Evolutionary conservation across 2,797 vertebrate species (phyloP), one percentile per base, ranked within the genome.

Genomic region (Chaetophractus vellerosus): DNA sequence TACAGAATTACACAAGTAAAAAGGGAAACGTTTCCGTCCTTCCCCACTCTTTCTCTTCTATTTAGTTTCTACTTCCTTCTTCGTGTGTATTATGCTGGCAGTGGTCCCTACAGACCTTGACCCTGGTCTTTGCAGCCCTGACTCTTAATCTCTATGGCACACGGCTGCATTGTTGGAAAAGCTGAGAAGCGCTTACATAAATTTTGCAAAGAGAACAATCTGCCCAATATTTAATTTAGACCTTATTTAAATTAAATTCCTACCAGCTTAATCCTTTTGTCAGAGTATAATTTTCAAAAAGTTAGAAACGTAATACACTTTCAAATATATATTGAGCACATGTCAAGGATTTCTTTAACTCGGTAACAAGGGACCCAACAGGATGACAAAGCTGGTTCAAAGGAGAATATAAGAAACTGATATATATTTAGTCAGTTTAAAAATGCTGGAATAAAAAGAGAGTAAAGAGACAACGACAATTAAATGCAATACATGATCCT

Each of bases 291-390:
- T 71, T 96, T 90, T 72, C 91, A 76, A 83, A 92, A 84, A 89
- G 21, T 84, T 41, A 80, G 71, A 93, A 82, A 76, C 68, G 61
- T n/a, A 74, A 68, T 78, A 52, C 28, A 76, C 50, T 75, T 50
- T 76, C 57, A 64, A 63, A 91, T 89, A 78, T 16, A 31, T 59
- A 78, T 50, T 52, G 59, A 64, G 14, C 24, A 10, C 24, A 84
- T 64, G 45, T 88, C 71, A 93, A 83, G 10, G 41, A 72, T 45
- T 94, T 88, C 57, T 76, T 80, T 89, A 94, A 83, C 64, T 91
- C n/a, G 48, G 26, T 80, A 80, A 63, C 45, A 72, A 91, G 52
- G 16, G 59, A 88, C 50, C n/a, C 1, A 52, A 11, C 57, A 79
- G 41, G 63, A 45, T 78, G 61, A 26, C 33, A 69, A 87, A 88